These are phyloP conservation scores for Erythrocercus mccallii DNA, from an alignment of 2,113 vertebrate species.

Conservation along the genomic window DNA sequence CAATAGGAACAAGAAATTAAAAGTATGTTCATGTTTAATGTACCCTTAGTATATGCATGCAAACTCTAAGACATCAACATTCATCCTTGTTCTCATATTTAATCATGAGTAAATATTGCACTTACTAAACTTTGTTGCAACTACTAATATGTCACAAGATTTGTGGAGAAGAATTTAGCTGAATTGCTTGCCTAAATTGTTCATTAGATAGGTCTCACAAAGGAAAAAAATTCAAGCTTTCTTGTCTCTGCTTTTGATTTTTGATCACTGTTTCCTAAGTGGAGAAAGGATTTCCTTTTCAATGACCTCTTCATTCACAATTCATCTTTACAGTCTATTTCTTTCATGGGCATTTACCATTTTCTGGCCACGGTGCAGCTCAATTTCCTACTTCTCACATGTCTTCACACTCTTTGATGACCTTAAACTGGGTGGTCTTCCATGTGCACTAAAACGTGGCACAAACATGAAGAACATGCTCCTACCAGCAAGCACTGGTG, in stretches of 20 bases:
- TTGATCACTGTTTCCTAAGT: background rate
- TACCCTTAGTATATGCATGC: rapidly evolving
- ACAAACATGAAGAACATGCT: rapidly evolving
- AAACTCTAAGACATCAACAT: background rate
- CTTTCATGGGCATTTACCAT: rapidly evolving
- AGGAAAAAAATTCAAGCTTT: background rate
- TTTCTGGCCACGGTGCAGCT: background rate
- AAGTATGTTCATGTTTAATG: background rate
- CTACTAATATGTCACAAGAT: background rate
- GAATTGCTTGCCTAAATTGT: background rate
- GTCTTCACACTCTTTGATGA: rapidly evolving
- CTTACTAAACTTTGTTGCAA: background rate
- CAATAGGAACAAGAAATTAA: background rate
- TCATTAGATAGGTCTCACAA: background rate
- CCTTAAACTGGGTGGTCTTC: background rate
- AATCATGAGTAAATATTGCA: background rate
- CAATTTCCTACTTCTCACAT: background rate
- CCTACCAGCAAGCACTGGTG: rapidly evolving
- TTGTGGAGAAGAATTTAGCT: background rate
- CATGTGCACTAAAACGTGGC: rapidly evolving
- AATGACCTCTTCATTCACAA: background rate
- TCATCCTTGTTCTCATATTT: background rate
- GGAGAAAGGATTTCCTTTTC: background rate
- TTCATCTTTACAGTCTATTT: background rate
- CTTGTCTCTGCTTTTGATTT: background rate